Conservation (phyloP, 2,113 vertebrate genomes). For the Setophaga kirtlandii region DNA sequence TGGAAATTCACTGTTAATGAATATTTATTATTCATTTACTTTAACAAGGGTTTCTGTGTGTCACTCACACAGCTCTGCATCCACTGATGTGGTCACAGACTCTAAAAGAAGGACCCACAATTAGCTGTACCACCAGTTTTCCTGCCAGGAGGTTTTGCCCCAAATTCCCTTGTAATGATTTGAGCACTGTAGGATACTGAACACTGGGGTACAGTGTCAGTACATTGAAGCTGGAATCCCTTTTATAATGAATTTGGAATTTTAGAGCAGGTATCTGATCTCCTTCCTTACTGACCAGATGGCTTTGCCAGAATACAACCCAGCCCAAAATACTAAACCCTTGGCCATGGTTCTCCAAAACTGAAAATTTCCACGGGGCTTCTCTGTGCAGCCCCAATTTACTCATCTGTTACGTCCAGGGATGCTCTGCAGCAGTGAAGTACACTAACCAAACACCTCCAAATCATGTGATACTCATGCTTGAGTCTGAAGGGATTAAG, state of each 20-base stretch:
- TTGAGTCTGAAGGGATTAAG: constrained; percentile 47
- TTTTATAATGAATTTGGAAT: not conserved
- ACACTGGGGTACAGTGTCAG: accelerated
- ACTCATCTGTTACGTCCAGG: not conserved
- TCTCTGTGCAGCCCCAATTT: not conserved
- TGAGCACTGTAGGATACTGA: not conserved
- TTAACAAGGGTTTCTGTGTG: not conserved
- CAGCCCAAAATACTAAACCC: not conserved
- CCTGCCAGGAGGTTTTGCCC: not conserved
- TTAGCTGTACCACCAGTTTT: not conserved
- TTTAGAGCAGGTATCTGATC: not conserved
- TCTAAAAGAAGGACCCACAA: not conserved
- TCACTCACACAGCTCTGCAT: not conserved
- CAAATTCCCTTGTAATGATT: not conserved
- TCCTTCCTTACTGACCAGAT: not conserved
- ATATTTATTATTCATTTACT: not conserved
- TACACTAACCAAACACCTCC: constrained; percentile 46
- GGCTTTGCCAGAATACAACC: not conserved
- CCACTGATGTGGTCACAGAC: not conserved
- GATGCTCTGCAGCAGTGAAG: constrained; percentile 33
- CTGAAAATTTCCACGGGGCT: not conserved
- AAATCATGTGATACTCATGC: constrained; percentile 51
- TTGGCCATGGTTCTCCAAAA: not conserved
- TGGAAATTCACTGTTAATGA: not conserved
- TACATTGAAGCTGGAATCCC: accelerated